Evolutionary conservation across 2,797 vertebrate genomes (phyloP).

Genomic region (Danio jaintianensis): DNA sequence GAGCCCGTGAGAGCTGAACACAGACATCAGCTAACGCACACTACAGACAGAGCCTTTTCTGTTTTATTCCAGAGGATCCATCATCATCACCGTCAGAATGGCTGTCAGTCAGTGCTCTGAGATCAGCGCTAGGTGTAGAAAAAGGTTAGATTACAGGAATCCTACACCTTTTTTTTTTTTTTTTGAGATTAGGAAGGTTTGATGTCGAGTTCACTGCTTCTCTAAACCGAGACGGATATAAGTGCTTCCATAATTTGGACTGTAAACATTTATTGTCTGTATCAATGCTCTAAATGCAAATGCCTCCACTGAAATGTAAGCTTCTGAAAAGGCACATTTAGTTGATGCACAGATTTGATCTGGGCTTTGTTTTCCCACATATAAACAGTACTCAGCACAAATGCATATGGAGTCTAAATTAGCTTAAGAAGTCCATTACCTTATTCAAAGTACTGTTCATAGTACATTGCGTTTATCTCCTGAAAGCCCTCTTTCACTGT

Average conservation of each 20-base stretch:
- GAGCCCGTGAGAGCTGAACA: conserved; percentile 65
- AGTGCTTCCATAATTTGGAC: conserved; percentile 29
- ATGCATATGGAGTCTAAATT: too few relatives aligned
- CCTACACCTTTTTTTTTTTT: conserved; percentile 31
- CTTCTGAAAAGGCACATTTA: too few relatives aligned
- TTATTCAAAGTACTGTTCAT: too few relatives aligned
- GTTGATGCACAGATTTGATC: too few relatives aligned
- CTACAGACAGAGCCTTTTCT: conserved; percentile 56
- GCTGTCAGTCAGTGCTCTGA: conserved; percentile 68
- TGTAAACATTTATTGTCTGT: conserved; percentile 19
- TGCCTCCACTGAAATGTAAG: too few relatives aligned
- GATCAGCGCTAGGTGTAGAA: conserved; percentile 40
- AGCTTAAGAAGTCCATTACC: too few relatives aligned
- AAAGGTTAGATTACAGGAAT: conserved; percentile 69
- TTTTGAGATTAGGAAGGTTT: conserved; percentile 27
- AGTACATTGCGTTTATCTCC: too few relatives aligned
- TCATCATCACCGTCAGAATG: conserved; percentile 60
- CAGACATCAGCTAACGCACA: conserved; percentile 61
- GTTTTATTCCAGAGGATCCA: conserved; percentile 47
- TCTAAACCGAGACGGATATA: conserved; percentile 1
- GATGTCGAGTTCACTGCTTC: conserved; percentile 17
- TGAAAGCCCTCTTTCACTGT: too few relatives aligned
- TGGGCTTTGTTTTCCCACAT: too few relatives aligned
- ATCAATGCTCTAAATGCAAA: neutral
- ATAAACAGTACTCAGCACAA: too few relatives aligned